Evolutionary conservation across 1,140 invertebrate genomes (phyloP).

Genomic region (Venturia canescens): DNA sequence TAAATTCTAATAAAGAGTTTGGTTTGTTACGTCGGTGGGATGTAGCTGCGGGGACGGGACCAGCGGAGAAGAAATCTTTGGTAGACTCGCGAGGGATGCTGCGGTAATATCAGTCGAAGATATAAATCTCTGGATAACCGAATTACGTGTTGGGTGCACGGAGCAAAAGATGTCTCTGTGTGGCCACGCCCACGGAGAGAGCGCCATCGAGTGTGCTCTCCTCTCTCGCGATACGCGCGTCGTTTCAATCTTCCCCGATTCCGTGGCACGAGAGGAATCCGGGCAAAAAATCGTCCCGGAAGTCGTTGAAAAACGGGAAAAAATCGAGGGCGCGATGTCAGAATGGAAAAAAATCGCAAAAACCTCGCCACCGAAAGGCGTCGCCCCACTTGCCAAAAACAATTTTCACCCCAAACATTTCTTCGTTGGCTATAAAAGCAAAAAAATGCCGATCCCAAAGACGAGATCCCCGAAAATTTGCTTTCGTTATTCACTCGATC

Average conservation of each 20-base stretch:
- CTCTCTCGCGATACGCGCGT: background rate
- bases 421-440: too few relatives aligned
- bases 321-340: too few relatives aligned
- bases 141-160: slow-evolving; percentile 66
- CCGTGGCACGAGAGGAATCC: background rate
- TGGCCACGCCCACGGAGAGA: slow-evolving; percentile 41
- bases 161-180: slow-evolving; percentile 57
- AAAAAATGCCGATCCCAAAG: too few relatives aligned
- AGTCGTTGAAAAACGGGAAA: too few relatives aligned
- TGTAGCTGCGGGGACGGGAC: slow-evolving; percentile 41
- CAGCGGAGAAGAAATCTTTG: background rate
- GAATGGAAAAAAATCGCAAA: too few relatives aligned
- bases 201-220: slow-evolving; percentile 57
- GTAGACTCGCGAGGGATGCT: slow-evolving; percentile 38
- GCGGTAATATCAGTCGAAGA: slow-evolving; percentile 53
- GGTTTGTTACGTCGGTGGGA: slow-evolving; percentile 25
- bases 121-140: slow-evolving; percentile 69
- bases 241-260: background rate
- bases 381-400: too few relatives aligned
- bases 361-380: too few relatives aligned
- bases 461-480: background rate
- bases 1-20: slow-evolving; percentile 69
- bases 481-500: too few relatives aligned
- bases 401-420: too few relatives aligned
- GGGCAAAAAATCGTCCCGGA: background rate